These are phyloP conservation scores for Ennomos fuscantarius DNA, from an alignment of 2,888 invertebrate genomes.

Conservation along the genomic window DNA sequence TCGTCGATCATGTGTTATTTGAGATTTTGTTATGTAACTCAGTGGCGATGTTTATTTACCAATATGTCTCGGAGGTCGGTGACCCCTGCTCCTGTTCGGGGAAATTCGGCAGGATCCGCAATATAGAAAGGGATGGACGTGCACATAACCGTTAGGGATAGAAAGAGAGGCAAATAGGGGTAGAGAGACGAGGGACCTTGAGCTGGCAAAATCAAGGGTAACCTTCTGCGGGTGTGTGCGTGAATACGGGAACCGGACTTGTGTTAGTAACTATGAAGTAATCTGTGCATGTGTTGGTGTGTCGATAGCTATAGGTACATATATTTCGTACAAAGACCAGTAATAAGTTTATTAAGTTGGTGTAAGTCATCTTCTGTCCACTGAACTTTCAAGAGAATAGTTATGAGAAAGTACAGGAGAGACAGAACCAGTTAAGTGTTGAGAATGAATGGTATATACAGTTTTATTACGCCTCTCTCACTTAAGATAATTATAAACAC, in stretches of 20 bases:
- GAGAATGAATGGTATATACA: no score
- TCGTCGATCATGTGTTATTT: constrained; percentile 36
- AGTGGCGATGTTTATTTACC: constrained; percentile 78
- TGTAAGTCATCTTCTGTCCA: constrained; percentile 47
- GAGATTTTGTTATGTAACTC: constrained; percentile 66
- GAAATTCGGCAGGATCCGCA: constrained; percentile 78
- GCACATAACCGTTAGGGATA: constrained; percentile 58
- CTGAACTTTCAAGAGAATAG: constrained; percentile 42
- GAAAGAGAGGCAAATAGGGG: constrained; percentile 70
- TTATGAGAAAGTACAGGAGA: neutral
- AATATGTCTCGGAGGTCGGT: constrained; percentile 78
- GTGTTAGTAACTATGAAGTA: constrained; percentile 37
- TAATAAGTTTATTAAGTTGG: constrained; percentile 21
- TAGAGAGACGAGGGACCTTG: constrained; percentile 75
- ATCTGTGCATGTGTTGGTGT: constrained; percentile 45
- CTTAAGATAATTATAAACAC: no score
- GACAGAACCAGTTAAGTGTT: no score
- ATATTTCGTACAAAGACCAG: constrained; percentile 23
- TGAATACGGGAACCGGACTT: constrained; percentile 56
- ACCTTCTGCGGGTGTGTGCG: constrained; percentile 70
- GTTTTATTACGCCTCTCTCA: no score
- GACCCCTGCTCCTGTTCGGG: constrained; percentile 73
- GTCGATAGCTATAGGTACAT: constrained; percentile 39
- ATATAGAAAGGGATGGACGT: constrained; percentile 68
- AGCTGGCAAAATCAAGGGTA: constrained; percentile 85